These are phyloP conservation scores for Gonioctena quinquepunctata DNA, from an alignment of 1,140 invertebrate genomes.

Conservation along the genomic window DNA sequence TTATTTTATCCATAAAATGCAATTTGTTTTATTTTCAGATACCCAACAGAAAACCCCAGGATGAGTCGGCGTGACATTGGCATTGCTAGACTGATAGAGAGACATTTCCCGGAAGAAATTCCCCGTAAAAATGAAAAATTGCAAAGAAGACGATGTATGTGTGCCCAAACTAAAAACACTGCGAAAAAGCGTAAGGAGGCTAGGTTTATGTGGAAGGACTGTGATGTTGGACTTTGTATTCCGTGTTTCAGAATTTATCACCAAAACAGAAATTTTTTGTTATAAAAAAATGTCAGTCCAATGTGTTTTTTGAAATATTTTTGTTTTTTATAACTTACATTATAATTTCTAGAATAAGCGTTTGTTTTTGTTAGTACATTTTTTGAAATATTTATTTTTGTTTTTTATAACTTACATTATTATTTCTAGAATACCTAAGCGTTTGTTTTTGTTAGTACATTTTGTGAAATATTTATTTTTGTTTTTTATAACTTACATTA, in stretches of 20 bases:
- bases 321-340: not conserved
- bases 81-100: slow-evolving; percentile 1
- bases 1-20: not conserved
- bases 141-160: slow-evolving; percentile 21
- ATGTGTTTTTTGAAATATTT: not conserved
- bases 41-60: not conserved
- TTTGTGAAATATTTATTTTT: too few relatives aligned
- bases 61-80: not conserved
- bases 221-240: slow-evolving; percentile 30
- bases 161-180: not conserved
- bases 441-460: too few relatives aligned
- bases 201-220: slow-evolving; percentile 22
- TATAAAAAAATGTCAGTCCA: slow-evolving; percentile 3
- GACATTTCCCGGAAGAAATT: slow-evolving; percentile 16
- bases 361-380: not conserved
- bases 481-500: too few relatives aligned
- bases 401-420: too few relatives aligned
- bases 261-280: slow-evolving; percentile 3
- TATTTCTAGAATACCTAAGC: too few relatives aligned
- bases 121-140: slow-evolving; percentile 6
- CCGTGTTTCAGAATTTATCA: slow-evolving; percentile 4
- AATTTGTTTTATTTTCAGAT: not conserved
- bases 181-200: slow-evolving; percentile 11
- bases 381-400: too few relatives aligned
- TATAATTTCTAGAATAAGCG: not conserved